These are phyloP conservation scores for Gymnopithys bicolor DNA, from an alignment of 2,797 vertebrate species.

Conservation along the genomic window DNA sequence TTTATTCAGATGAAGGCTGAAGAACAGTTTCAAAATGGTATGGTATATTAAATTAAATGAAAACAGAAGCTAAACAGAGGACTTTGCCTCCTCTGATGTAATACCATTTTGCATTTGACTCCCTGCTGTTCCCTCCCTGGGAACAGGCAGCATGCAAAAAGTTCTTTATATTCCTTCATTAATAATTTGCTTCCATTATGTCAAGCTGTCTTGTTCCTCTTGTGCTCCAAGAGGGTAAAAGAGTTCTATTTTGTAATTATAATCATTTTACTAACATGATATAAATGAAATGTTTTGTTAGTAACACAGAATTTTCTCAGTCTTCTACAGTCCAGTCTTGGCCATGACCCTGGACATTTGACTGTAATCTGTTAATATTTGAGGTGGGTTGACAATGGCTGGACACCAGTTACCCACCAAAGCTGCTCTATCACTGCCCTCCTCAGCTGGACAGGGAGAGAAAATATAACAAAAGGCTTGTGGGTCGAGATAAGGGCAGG, in stretches of 20 bases:
- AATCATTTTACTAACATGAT: not conserved
- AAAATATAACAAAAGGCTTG: not conserved
- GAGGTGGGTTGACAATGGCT: not conserved
- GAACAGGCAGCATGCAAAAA: not conserved
- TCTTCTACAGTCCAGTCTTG: not conserved
- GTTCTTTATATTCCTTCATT: not conserved
- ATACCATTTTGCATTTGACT: not conserved
- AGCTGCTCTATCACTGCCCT: not conserved
- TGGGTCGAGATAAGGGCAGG: not conserved
- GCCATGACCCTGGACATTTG: not conserved
- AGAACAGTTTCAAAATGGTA: not conserved
- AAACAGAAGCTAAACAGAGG: not conserved
- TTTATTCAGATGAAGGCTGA: not conserved
- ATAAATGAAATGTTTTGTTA: not conserved
- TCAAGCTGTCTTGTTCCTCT: conserved; percentile 5
- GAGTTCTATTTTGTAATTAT: conserved; percentile 24
- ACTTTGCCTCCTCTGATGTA: not conserved
- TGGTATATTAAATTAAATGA: not conserved
- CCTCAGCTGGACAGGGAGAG: not conserved
- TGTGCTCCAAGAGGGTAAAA: not conserved
- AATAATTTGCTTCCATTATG: conserved; percentile 10
- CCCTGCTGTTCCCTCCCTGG: not conserved
- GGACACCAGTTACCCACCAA: not conserved
- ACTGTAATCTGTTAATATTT: not conserved
- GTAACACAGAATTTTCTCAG: not conserved